phyloP scores from a whole-genome alignment of 2,113 vertebrate genomes.

The Rhipidura dahli region DNA sequence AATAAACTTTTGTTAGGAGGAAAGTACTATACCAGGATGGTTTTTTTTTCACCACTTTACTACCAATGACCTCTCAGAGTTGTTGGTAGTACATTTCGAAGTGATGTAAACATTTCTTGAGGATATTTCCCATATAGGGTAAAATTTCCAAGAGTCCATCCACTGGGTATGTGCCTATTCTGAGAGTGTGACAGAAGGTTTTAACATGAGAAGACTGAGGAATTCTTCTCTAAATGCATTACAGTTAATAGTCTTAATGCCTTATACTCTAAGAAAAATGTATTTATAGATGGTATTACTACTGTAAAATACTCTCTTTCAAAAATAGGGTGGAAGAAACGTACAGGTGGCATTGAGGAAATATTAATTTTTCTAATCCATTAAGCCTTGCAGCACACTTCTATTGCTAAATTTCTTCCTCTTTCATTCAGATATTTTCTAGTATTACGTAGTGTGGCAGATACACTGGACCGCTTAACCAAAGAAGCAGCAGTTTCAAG shows the following conservation, averaged over 20 bases:
- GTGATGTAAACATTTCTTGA: background rate
- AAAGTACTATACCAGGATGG: background rate
- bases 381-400: background rate
- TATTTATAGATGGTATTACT: background rate
- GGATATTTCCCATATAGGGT: background rate
- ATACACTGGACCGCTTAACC: background rate
- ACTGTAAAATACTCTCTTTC: background rate
- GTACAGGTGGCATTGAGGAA: background rate
- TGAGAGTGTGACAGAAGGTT: background rate
- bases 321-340: background rate
- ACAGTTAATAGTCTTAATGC: background rate
- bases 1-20: background rate
- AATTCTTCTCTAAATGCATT: background rate
- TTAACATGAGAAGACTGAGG: background rate
- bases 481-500: background rate
- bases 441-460: background rate
- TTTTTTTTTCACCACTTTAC: background rate
- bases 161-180: background rate
- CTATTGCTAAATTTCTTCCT: background rate
- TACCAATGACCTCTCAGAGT: background rate
- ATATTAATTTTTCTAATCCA: background rate
- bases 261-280: fast-evolving
- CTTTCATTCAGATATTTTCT: background rate
- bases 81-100: background rate
- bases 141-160: background rate